Percentiles rank a stretch among this genome's conserved stretches.
phyloP scores from a whole-genome alignment of 37 sponge, comb jelly and placozoan genomes.

The Amphimedon queenslandica region DNA sequence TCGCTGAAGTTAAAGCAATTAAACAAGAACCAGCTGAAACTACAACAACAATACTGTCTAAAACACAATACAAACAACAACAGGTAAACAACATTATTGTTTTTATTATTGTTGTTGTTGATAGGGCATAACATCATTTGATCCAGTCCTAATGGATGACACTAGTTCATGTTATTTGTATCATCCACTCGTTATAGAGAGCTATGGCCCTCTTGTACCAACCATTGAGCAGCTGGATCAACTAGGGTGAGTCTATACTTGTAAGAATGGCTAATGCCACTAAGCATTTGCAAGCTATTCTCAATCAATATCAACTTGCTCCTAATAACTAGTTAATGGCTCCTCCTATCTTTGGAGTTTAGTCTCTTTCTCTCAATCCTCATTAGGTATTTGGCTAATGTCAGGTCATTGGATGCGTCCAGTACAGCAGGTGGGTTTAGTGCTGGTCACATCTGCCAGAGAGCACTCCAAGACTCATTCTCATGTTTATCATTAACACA shows the following conservation, averaged over 20 bases:
- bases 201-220: slow-evolving; percentile 53
- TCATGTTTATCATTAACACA: slow-evolving; percentile 48
- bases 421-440: slow-evolving; percentile 76
- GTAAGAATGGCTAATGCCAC: too few relatives aligned
- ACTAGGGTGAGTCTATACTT: slow-evolving; percentile 42
- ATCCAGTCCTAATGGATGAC: slow-evolving; percentile 26
- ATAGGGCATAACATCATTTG: slow-evolving; percentile 55
- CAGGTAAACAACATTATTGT: slow-evolving; percentile 10
- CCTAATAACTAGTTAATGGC: too few relatives aligned
- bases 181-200: slow-evolving; percentile 24
- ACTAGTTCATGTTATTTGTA: slow-evolving; percentile 37
- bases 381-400: slow-evolving; percentile 37
- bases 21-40: background rate
- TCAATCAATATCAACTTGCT: too few relatives aligned
- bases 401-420: slow-evolving; percentile 23
- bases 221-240: slow-evolving; percentile 32
- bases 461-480: slow-evolving; percentile 89
- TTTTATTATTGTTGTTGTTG: background rate
- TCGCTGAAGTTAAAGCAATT: slow-evolving; percentile 34
- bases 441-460: slow-evolving; percentile 60
- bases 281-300: too few relatives aligned
- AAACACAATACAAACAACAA: slow-evolving; percentile 14
- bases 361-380: background rate
- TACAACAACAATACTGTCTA: slow-evolving; percentile 1
- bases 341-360: too few relatives aligned